A percentile compares a stretch with the other conserved stretches of the same genome.
Conservation (phyloP, 2,113 vertebrate genomes). For the Pelecanus crispus region DNA sequence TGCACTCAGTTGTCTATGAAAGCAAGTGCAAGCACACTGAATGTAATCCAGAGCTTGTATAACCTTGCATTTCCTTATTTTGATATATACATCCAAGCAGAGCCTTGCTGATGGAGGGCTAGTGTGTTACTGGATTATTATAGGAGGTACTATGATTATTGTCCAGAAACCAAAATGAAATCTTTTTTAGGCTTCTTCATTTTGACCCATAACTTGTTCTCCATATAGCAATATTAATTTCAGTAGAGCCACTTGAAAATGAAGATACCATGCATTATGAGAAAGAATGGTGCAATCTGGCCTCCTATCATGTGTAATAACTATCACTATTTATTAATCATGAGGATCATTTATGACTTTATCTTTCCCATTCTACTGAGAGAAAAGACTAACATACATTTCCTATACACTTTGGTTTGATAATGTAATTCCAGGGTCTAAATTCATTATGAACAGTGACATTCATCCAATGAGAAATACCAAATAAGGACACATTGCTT, state of each 20-base stretch:
- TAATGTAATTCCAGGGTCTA: neutral
- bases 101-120: neutral
- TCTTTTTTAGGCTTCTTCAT: neutral
- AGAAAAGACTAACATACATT: slow-evolving; percentile 1
- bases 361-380: neutral
- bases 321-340: slow-evolving; percentile 4
- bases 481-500: neutral
- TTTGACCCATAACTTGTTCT: neutral
- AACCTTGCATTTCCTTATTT: neutral
- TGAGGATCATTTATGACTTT: neutral
- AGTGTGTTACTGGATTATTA: neutral
- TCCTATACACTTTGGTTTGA: neutral
- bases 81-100: neutral
- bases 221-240: neutral
- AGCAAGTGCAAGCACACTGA: neutral
- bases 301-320: neutral
- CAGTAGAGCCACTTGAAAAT: neutral
- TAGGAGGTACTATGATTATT: neutral
- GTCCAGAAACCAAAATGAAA: neutral
- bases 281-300: slow-evolving; percentile 10
- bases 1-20: neutral
- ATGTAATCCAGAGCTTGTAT: neutral
- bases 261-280: neutral
- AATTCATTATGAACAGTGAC: neutral
- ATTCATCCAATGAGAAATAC: neutral